Conservation (phyloP, 2,797 vertebrate species). For the Tokudaia tokunoshimensis region DNA sequence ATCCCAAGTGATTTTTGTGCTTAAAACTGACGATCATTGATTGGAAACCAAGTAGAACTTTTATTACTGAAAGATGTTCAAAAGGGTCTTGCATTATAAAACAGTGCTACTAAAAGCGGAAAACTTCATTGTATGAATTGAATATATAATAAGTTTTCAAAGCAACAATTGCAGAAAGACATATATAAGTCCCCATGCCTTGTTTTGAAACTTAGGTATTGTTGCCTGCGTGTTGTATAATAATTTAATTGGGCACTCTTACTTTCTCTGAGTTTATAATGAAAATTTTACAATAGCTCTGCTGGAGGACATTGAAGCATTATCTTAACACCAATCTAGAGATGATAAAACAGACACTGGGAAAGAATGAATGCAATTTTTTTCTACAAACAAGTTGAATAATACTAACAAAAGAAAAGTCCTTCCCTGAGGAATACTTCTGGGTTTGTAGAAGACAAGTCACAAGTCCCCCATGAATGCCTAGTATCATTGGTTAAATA, state of each 20-base stretch:
- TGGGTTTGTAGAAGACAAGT: background rate
- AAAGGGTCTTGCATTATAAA: background rate
- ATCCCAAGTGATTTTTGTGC: background rate
- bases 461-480: background rate
- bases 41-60: conserved; percentile 26
- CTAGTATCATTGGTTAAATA: background rate
- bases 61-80: background rate
- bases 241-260: background rate
- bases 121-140: background rate
- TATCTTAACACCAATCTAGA: background rate
- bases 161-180: background rate
- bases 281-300: background rate
- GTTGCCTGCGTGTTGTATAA: background rate
- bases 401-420: background rate
- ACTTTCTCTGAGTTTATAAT: background rate
- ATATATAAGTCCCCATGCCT: background rate
- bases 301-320: background rate
- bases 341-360: background rate
- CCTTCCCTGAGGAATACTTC: background rate
- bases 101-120: background rate
- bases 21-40: background rate
- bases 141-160: conserved; percentile 38
- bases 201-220: background rate
- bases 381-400: background rate
- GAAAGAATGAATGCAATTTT: background rate